These are phyloP conservation scores for Alligator sinensis DNA, from an alignment of 2,113 vertebrate genomes.

Conservation along the genomic window DNA sequence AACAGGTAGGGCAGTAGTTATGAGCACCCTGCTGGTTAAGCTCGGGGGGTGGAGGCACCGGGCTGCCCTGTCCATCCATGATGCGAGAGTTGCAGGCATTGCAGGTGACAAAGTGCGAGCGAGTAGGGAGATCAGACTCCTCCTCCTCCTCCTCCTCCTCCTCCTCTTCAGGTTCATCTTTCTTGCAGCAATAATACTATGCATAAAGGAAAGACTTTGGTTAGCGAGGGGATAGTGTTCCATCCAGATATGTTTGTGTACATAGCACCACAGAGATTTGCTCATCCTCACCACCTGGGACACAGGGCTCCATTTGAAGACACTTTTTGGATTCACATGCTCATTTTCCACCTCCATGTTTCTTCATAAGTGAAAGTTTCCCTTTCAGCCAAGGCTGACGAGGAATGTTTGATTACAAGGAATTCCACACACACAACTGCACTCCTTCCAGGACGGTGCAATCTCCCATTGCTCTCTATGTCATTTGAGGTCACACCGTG, in stretches of 20 bases:
- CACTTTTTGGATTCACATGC: not conserved
- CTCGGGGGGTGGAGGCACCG: slow-evolving; percentile 75
- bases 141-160: slow-evolving; percentile 81
- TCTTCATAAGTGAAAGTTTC: not conserved
- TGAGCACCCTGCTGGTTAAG: slow-evolving; percentile 72
- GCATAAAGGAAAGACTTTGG: not conserved
- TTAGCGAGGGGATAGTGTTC: not conserved
- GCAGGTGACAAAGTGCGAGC: slow-evolving; percentile 84
- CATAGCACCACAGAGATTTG: not conserved
- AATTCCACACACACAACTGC: not conserved
- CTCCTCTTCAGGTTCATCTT: slow-evolving; percentile 86
- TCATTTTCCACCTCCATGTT: not conserved
- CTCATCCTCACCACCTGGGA: no score
- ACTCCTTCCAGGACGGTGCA: no score
- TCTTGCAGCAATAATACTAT: slow-evolving; percentile 99
- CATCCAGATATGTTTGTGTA: not conserved
- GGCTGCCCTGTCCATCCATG: slow-evolving; percentile 81
- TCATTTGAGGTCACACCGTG: no score
- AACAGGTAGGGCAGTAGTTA: slow-evolving; percentile 88
- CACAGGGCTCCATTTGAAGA: not conserved
- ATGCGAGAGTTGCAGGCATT: slow-evolving; percentile 88
- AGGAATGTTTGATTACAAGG: not conserved
- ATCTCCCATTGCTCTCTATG: no score
- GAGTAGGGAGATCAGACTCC: slow-evolving; percentile 75
- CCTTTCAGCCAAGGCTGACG: not conserved